These are phyloP conservation scores for Ophion obscuratus DNA, from an alignment of 2,888 invertebrate genomes.

Conservation along the genomic window DNA sequence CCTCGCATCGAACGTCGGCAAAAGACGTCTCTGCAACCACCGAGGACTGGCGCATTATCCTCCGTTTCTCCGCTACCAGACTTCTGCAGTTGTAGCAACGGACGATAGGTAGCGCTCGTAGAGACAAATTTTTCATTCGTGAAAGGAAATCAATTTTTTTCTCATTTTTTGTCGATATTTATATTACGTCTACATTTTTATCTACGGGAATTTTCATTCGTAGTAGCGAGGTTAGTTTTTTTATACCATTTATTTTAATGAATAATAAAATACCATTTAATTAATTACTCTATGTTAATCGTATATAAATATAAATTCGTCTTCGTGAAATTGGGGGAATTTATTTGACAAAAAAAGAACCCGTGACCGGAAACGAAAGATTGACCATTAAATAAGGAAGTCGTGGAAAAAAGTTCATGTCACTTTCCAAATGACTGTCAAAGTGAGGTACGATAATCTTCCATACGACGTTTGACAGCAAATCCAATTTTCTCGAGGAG, in stretches of 20 bases:
- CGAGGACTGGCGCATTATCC: slow-evolving; percentile 45
- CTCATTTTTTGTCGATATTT: background rate
- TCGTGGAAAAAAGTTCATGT: background rate
- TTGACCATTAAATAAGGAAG: background rate
- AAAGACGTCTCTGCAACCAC: slow-evolving; percentile 66
- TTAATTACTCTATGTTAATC: too few species aligned
- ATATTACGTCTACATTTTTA: too few species aligned
- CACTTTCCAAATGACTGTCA: background rate
- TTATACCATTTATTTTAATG: background rate
- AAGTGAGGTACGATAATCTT: background rate
- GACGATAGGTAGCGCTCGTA: slow-evolving; percentile 55
- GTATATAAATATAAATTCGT: background rate
- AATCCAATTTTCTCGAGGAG: slow-evolving; percentile 8
- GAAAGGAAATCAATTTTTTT: background rate
- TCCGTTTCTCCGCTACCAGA: background rate
- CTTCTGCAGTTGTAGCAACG: background rate
- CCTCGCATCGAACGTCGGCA: slow-evolving; percentile 64
- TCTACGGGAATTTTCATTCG: background rate
- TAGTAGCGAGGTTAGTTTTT: background rate
- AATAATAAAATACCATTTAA: background rate
- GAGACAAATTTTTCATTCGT: background rate
- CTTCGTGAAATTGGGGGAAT: background rate
- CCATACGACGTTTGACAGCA: background rate
- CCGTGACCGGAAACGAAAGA: background rate
- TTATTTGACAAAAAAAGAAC: background rate